Evolutionary conservation across 1,140 invertebrate species (phyloP).

Genomic region (Temnothorax nylanderi): DNA sequence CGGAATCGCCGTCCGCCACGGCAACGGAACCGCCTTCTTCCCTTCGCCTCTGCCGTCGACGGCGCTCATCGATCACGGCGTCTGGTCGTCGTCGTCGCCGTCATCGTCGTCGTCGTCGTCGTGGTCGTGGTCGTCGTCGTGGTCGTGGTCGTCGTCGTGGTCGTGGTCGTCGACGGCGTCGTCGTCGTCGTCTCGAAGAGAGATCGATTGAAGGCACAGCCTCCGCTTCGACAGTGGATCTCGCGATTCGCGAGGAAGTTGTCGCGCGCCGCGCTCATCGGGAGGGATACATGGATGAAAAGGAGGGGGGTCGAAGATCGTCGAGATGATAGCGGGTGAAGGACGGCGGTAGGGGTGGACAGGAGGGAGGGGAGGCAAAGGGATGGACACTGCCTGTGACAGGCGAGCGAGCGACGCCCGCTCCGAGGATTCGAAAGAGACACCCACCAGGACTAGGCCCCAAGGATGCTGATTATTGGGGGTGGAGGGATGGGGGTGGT

Average conservation of each 20-base stretch:
- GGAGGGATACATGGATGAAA: background rate
- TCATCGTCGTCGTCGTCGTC: conserved; percentile 1
- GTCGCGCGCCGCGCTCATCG: conserved; percentile 53
- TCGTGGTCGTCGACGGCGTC: background rate
- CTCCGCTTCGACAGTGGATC: conserved; percentile 55
- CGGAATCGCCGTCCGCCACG: conserved; percentile 27
- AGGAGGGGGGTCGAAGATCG: background rate
- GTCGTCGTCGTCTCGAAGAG: conserved; percentile 34
- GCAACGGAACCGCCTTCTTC: conserved; percentile 36
- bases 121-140: conserved; percentile 16
- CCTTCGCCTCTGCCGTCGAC: conserved; percentile 29
- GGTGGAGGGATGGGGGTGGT: background rate
- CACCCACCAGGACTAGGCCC: conserved; percentile 28
- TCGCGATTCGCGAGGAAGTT: conserved; percentile 45
- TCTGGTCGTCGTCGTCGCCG: conserved; percentile 18
- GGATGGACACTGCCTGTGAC: conserved; percentile 45
- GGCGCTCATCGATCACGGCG: conserved; percentile 53
- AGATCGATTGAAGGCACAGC: conserved; percentile 52
- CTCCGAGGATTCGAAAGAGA: conserved; percentile 40
- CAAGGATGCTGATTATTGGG: background rate
- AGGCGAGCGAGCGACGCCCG: conserved; percentile 52
- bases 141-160: conserved; percentile 21
- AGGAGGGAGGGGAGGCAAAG: background rate
- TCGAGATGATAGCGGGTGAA: too few relatives aligned
- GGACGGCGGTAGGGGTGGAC: background rate